Conservation (phyloP, 2,888 invertebrate species). For the Alentia gelatinosa region DNA sequence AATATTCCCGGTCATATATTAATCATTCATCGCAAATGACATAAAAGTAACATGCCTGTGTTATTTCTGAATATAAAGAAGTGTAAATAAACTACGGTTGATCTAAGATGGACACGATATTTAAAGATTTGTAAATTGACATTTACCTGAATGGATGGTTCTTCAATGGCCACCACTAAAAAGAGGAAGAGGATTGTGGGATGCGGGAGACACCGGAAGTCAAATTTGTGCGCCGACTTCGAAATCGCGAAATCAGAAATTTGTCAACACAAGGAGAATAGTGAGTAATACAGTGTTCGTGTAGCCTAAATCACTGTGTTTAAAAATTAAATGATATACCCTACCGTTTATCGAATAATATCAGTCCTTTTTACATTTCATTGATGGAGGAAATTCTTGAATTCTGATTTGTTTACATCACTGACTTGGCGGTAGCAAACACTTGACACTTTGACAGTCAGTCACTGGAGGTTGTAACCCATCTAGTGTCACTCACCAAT, state of each 20-base stretch:
- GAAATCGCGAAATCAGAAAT: neutral
- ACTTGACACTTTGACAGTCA: too few relatives aligned
- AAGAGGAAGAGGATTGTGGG: slow-evolving; percentile 12
- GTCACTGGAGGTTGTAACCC: too few relatives aligned
- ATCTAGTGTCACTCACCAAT: too few relatives aligned
- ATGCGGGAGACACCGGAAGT: neutral
- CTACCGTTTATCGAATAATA: too few relatives aligned
- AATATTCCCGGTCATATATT: neutral
- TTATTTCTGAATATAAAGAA: neutral
- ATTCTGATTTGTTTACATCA: too few relatives aligned
- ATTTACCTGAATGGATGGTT: neutral
- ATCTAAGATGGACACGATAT: neutral
- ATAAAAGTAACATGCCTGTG: neutral
- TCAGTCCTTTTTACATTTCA: too few relatives aligned
- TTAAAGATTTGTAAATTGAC: neutral
- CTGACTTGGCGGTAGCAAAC: too few relatives aligned
- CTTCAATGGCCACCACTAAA: neutral
- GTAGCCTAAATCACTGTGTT: too few relatives aligned
- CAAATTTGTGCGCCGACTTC: neutral
- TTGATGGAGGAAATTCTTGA: too few relatives aligned
- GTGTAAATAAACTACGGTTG: neutral
- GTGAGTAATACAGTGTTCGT: neutral
- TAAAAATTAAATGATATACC: too few relatives aligned
- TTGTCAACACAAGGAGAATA: neutral
- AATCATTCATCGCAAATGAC: neutral